Percentiles rank a stretch among this genome's conserved stretches.
Evolutionary conservation across 2,113 vertebrate species (phyloP).

Genomic region (Aspiorhynchus laticeps): DNA sequence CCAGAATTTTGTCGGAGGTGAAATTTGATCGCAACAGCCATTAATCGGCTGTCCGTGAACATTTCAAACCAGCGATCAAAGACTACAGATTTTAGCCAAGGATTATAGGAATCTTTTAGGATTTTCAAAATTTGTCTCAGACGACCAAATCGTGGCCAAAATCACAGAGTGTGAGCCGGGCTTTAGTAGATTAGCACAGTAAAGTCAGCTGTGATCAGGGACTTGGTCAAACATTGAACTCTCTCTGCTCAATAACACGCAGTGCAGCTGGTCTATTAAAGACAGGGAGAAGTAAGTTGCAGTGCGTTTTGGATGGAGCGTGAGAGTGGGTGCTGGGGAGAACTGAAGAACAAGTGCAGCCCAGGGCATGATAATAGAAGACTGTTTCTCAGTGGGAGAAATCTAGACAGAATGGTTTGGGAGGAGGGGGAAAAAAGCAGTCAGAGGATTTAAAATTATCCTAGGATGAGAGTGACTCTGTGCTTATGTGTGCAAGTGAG

Average conservation of each 20-base stretch:
- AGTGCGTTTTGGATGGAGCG: neutral
- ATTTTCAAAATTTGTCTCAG: no score
- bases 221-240: slow-evolving; percentile 2
- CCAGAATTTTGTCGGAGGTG: no score
- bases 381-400: slow-evolving; percentile 34
- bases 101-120: no score
- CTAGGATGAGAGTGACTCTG: neutral
- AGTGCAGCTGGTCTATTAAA: neutral
- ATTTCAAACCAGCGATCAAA: no score
- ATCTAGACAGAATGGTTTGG: slow-evolving; percentile 30
- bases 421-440: neutral
- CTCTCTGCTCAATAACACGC: neutral
- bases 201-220: neutral
- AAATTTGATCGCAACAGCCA: no score
- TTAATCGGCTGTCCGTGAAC: no score
- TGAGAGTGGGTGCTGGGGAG: neutral
- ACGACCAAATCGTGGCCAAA: no score
- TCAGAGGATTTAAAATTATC: slow-evolving; percentile 30
- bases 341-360: slow-evolving; percentile 7
- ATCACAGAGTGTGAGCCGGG: no score
- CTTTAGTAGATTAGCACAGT: neutral
- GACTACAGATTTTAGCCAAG: no score
- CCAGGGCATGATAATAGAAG: slow-evolving; percentile 35
- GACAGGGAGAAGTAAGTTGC: neutral
- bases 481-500: neutral